These are phyloP conservation scores for Drosophila nr. fundita DNA, from an alignment of 2,888 invertebrate species.

Conservation along the genomic window DNA sequence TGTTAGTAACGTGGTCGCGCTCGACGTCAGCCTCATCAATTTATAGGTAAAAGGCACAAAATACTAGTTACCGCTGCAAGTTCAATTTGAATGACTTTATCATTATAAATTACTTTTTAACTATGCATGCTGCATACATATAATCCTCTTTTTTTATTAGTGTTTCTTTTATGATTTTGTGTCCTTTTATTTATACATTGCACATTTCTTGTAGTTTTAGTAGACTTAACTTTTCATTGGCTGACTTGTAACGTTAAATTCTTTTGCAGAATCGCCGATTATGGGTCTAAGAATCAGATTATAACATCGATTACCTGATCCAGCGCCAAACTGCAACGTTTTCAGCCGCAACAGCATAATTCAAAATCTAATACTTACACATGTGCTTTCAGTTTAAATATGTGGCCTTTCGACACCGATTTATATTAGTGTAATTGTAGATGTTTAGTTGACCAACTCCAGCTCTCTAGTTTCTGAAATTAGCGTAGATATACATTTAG, in stretches of 20 bases:
- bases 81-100: conserved; percentile 35
- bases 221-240: not conserved
- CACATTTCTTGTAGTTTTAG: not conserved
- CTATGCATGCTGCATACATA: conserved; percentile 39
- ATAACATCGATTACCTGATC: conserved; percentile 86
- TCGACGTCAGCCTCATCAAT: conserved; percentile 87
- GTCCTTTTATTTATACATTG: conserved; percentile 69
- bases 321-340: conserved; percentile 50
- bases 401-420: conserved; percentile 77
- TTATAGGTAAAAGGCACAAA: conserved; percentile 86
- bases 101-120: conserved; percentile 16
- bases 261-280: conserved; percentile 86
- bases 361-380: conserved; percentile 31
- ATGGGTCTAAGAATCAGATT: conserved; percentile 87
- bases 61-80: conserved; percentile 28
- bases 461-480: conserved; percentile 45
- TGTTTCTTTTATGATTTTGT: conserved; percentile 62
- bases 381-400: conserved; percentile 66
- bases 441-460: conserved; percentile 39
- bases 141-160: conserved; percentile 30
- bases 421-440: conserved; percentile 49
- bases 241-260: conserved; percentile 1
- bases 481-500: conserved; percentile 20
- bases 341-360: conserved; percentile 23
- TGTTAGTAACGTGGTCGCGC: conserved; percentile 88